phyloP scores from a whole-genome alignment of 2,888 invertebrate species.

The Eurois occulta region DNA sequence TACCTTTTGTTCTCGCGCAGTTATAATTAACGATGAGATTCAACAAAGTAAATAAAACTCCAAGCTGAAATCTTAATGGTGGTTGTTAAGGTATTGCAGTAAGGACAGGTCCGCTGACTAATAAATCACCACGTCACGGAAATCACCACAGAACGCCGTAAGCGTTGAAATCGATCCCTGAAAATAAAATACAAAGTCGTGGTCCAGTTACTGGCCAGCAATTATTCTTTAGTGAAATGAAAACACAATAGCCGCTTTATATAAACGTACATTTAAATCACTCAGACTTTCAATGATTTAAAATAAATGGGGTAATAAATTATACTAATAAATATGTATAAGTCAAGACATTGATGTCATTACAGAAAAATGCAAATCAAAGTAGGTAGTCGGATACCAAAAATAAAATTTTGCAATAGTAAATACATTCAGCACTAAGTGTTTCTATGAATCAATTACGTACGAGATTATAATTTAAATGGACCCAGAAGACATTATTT shows the following conservation, averaged over 20 bases:
- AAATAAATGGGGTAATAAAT: constrained; percentile 85
- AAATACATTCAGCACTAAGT: constrained; percentile 66
- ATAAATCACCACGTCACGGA: constrained; percentile 75
- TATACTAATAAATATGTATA: constrained; percentile 86
- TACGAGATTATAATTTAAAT: constrained; percentile 57
- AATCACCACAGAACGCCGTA: constrained; percentile 73
- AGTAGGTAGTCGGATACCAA: constrained; percentile 73
- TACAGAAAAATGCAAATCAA: constrained; percentile 84
- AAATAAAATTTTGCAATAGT: constrained; percentile 76
- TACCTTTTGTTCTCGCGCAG: constrained; percentile 55
- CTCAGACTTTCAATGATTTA: constrained; percentile 80
- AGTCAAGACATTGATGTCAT: constrained; percentile 80
- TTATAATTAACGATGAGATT: constrained; percentile 54
- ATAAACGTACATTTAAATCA: constrained; percentile 82
- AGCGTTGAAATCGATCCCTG: constrained; percentile 79
- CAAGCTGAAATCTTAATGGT: constrained; percentile 58
- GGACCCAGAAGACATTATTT: constrained; percentile 49
- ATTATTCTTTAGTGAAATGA: constrained; percentile 81
- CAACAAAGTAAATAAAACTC: constrained; percentile 60
- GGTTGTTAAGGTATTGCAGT: constrained; percentile 60
- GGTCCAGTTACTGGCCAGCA: constrained; percentile 76
- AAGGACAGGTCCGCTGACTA: constrained; percentile 64
- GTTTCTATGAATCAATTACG: constrained; percentile 68
- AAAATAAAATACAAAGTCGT: constrained; percentile 79
- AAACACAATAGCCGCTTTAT: constrained; percentile 82